phyloP scores from a whole-genome alignment of 2,797 vertebrate genomes.

The Sciurus carolinensis region DNA sequence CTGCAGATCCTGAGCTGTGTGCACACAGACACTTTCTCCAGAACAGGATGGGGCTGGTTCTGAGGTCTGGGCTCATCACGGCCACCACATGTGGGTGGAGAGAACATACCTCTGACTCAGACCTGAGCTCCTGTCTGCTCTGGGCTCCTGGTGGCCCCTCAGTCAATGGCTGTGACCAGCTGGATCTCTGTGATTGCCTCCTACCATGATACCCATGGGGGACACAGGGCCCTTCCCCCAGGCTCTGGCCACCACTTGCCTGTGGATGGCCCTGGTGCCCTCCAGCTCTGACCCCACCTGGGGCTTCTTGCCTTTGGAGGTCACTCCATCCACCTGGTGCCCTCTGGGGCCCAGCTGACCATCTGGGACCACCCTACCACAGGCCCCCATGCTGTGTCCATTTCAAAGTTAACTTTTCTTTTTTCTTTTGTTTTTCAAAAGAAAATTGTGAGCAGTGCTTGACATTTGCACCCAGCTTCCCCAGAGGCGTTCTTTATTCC shows the following conservation, averaged over 20 bases:
- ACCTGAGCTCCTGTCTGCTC: too few species aligned
- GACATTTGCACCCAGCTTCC: not conserved
- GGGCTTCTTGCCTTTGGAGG: fast-evolving
- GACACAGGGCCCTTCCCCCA: not conserved
- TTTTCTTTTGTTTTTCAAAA: not conserved
- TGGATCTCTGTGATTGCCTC: not conserved
- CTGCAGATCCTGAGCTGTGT: fast-evolving
- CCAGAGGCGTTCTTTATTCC: not conserved
- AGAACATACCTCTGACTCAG: fast-evolving
- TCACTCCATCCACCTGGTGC: fast-evolving
- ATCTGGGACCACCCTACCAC: fast-evolving
- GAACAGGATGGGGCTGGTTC: fast-evolving
- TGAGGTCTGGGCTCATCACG: not conserved
- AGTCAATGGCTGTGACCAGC: too few species aligned
- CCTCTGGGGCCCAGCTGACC: fast-evolving
- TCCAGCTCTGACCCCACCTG: not conserved
- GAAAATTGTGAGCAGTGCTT: not conserved
- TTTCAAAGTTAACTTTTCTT: not conserved
- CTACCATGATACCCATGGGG: not conserved
- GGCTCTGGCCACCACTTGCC: not conserved
- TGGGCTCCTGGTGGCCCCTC: not conserved
- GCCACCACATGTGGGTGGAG: not conserved
- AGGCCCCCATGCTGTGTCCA: fast-evolving
- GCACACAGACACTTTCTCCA: fast-evolving
- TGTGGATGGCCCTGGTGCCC: too few species aligned